A percentile compares a stretch with the other conserved stretches of the same genome.
These are phyloP conservation scores for Recurvirostra avosetta DNA, from an alignment of 2,113 vertebrate species.

Conservation along the genomic window DNA sequence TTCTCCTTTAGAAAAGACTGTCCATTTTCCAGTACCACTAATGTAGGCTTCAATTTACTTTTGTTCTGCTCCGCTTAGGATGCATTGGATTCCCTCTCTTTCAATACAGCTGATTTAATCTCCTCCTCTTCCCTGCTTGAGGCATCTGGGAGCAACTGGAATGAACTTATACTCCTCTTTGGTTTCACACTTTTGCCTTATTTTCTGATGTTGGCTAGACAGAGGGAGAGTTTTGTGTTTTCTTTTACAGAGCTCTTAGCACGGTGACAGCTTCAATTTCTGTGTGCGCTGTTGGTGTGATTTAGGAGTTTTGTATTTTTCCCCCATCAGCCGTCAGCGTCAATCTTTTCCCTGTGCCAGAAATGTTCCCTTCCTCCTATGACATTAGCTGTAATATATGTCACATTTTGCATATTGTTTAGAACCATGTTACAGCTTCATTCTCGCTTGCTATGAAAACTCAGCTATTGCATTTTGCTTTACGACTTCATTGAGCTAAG, in stretches of 20 bases:
- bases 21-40: background rate
- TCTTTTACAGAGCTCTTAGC: background rate
- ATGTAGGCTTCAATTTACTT: slow-evolving; percentile 18
- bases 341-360: background rate
- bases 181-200: background rate
- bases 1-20: background rate
- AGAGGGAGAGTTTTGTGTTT: background rate
- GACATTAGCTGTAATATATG: background rate
- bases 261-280: background rate
- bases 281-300: background rate
- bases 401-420: background rate
- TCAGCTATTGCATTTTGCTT: background rate
- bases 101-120: slow-evolving; percentile 29
- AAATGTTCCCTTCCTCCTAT: background rate
- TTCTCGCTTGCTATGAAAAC: background rate
- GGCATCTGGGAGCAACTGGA: slow-evolving; percentile 5
- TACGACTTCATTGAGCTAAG: background rate
- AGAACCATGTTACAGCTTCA: background rate
- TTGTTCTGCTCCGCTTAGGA: background rate
- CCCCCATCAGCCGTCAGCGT: background rate
- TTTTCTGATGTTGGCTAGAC: background rate
- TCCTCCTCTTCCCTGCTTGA: background rate
- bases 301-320: background rate
- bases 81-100: background rate
- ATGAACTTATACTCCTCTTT: background rate